These are phyloP conservation scores for Luscinia megarhynchos DNA, from an alignment of 2,797 vertebrate genomes.

Conservation along the genomic window DNA sequence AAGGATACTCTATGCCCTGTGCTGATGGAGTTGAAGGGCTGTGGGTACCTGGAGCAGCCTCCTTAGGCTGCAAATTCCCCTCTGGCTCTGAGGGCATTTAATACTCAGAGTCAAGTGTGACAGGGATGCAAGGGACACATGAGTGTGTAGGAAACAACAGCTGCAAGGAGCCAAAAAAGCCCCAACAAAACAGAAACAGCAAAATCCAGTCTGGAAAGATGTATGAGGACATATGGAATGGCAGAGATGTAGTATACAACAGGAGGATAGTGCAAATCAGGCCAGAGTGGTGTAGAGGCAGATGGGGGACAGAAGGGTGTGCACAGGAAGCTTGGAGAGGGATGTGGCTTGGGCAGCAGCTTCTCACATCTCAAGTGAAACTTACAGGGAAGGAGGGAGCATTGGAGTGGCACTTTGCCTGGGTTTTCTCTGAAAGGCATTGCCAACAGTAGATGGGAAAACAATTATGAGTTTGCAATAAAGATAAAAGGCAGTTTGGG, in stretches of 20 bases:
- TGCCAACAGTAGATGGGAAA: background rate
- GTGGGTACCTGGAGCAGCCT: background rate
- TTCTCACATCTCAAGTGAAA: background rate
- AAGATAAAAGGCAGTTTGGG: background rate
- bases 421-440: background rate
- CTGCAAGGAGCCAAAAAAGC: background rate
- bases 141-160: background rate
- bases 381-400: background rate
- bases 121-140: background rate
- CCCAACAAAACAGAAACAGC: rapidly evolving
- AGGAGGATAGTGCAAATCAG: background rate
- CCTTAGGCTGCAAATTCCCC: background rate
- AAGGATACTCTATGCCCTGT: background rate
- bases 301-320: background rate
- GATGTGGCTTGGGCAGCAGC: background rate
- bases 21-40: background rate
- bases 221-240: background rate
- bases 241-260: background rate
- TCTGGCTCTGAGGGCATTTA: background rate
- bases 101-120: rapidly evolving
- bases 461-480: background rate
- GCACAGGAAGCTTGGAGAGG: background rate
- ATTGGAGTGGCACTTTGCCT: background rate
- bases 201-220: background rate
- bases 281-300: background rate